Evolutionary conservation across 2,888 invertebrate genomes (phyloP).

Genomic region (Gymnocheta viridis): DNA sequence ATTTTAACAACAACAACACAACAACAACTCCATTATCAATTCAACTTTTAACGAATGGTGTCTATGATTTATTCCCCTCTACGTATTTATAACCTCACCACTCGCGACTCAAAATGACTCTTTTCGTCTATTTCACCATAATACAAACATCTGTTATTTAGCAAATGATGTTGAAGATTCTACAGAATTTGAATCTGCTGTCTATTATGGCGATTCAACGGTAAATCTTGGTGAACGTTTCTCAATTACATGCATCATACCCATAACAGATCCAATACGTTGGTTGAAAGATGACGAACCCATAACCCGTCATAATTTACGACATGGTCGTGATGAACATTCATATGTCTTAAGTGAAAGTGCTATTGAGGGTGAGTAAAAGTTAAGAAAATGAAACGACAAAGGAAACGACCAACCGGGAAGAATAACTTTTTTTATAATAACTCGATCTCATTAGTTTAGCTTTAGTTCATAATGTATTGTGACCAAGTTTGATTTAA

Average conservation of each 20-base stretch:
- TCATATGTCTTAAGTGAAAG: conserved; percentile 79
- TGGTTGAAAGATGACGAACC: conserved; percentile 81
- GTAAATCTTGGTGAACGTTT: conserved; percentile 81
- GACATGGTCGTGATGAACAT: conserved; percentile 81
- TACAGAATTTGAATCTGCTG: conserved; percentile 76
- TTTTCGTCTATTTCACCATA: background rate
- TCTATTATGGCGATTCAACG: conserved; percentile 80
- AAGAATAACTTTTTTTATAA: background rate
- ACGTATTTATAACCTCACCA: background rate
- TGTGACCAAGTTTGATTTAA: too few relatives aligned
- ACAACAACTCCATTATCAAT: background rate
- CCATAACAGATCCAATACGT: conserved; percentile 79
- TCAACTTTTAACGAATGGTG: background rate
- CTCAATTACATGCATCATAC: conserved; percentile 80
- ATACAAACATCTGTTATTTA: conserved; percentile 23
- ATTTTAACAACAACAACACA: conserved; percentile 18
- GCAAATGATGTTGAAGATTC: conserved; percentile 76
- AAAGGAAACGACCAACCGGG: background rate
- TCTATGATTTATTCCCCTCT: background rate
- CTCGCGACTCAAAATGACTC: background rate
- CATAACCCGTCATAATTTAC: conserved; percentile 80
- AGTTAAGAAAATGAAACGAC: background rate
- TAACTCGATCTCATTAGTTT: background rate
- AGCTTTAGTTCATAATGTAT: background rate
- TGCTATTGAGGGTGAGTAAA: conserved; percentile 80